Evolutionary conservation across 2,888 invertebrate genomes (phyloP), one percentile per base, ranked within the genome.

Genomic region (Dasypolia templi): DNA sequence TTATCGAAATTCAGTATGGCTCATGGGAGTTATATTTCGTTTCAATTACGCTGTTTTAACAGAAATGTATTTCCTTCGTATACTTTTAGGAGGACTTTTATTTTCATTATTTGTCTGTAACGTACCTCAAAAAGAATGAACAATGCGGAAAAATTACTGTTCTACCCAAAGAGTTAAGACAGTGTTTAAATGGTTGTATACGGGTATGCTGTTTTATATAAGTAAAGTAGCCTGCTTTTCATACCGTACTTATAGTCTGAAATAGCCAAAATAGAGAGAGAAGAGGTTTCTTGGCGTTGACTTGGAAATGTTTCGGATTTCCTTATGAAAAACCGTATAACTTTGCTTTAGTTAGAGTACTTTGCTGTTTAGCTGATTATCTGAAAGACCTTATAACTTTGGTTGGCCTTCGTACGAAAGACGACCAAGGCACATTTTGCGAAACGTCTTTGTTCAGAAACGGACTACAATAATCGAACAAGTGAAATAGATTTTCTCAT

Each of bases 21-120:
- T 49, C 39, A 11, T 46, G 82, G 70, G 85, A 67, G 67, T 75
- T 56, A 42, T 62, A 58, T 84, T 82, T 72, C 53, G 35, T 71
- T 84, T 49, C 67, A 62, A 72, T 67, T 69, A 69, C 58, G 51
- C 9, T 39, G 32, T 70, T 58, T 72, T 84, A 68, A 56, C 75
- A 42, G 29, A 80, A 72, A 64, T 56, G 29, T 62, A n/a, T 80
- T 71, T 67, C 49, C 22, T 56, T 51, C 26, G 65, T 42, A 49
- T 46, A 55, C 6, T 80, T 71, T 35, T 46, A 26, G 17, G 42
- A 39, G 4, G 7, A 32, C n/a, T 68, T 65, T 80, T 63, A 56
- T 69, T 79, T 65, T 65, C 26, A 68, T 72, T 68, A n/a, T n/a
- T 51, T 59, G 56, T 29, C 44, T 42, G 17, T 58, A 53, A 19